phyloP scores from a whole-genome alignment of 2,797 vertebrate species.

The Phylloscopus collybita region DNA sequence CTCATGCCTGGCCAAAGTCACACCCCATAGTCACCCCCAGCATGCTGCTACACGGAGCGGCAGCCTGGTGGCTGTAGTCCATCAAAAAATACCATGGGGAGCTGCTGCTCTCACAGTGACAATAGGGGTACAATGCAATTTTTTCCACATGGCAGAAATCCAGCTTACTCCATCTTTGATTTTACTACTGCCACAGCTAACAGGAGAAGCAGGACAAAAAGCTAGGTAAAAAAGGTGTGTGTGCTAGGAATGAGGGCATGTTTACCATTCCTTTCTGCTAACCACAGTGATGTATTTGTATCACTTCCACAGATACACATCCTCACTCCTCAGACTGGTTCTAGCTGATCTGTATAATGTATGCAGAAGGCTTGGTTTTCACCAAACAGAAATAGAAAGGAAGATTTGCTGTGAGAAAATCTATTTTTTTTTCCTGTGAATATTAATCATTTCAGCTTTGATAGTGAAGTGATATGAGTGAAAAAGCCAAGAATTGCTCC shows the following conservation, averaged over 20 bases:
- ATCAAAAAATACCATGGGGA: background rate
- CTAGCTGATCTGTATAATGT: constrained; percentile 44
- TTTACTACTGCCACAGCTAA: background rate
- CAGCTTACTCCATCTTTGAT: background rate
- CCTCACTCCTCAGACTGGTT: background rate
- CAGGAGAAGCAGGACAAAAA: background rate
- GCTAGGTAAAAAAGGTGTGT: background rate
- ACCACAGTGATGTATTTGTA: background rate
- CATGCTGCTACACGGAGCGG: background rate
- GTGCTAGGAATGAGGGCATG: background rate
- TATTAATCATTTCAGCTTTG: constrained; percentile 69
- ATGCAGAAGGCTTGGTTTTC: constrained; percentile 53
- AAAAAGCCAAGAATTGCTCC: constrained; percentile 63
- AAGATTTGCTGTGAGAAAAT: constrained; percentile 48
- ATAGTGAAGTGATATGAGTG: constrained; percentile 56
- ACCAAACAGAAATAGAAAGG: constrained; percentile 55
- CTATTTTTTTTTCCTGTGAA: constrained; percentile 54
- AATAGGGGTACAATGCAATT: background rate
- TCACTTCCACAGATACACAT: background rate
- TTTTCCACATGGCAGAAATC: background rate
- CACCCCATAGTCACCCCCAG: background rate
- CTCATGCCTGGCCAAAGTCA: background rate
- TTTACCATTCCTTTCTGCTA: background rate
- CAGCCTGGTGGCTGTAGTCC: background rate
- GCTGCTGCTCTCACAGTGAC: background rate